Percentiles rank a stretch among this genome's conserved stretches.
phyloP scores from a whole-genome alignment of 2,113 vertebrate genomes.

The Megalops atlanticus region DNA sequence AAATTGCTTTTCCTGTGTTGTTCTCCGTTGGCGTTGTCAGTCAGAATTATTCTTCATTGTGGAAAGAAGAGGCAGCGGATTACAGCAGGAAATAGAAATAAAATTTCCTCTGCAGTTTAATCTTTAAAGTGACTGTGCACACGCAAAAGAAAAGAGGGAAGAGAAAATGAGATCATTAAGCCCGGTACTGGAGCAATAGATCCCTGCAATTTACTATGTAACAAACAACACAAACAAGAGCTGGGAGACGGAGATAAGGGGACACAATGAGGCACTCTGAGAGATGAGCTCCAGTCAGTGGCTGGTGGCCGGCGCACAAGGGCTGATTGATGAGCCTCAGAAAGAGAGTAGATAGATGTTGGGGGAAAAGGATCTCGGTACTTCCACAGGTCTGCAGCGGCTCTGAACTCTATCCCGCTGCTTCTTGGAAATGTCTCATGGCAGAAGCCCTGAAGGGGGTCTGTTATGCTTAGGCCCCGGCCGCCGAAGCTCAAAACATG shows the following conservation, averaged over 20 bases:
- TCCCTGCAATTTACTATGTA: slow-evolving; percentile 57
- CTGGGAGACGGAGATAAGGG: slow-evolving; percentile 65
- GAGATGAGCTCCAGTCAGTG: slow-evolving; percentile 55
- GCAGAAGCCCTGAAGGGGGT: background rate
- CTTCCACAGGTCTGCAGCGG: slow-evolving; percentile 16
- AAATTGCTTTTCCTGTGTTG: slow-evolving; percentile 44
- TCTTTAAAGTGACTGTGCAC: slow-evolving; percentile 59
- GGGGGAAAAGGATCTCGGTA: slow-evolving; percentile 26
- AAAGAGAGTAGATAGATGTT: slow-evolving; percentile 32
- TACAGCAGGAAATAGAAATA: slow-evolving; percentile 55
- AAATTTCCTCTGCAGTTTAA: slow-evolving; percentile 39
- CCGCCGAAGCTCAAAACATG: background rate
- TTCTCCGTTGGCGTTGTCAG: slow-evolving; percentile 47
- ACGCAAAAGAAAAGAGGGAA: slow-evolving; percentile 38
- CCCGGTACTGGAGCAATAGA: slow-evolving; percentile 56
- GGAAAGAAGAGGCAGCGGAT: slow-evolving; percentile 48
- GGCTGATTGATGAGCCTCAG: slow-evolving; percentile 31
- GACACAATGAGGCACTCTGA: slow-evolving; percentile 52
- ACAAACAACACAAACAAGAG: slow-evolving; percentile 62
- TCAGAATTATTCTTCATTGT: slow-evolving; percentile 56
- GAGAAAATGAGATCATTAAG: slow-evolving; percentile 69
- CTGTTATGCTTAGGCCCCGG: background rate
- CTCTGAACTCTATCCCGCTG: background rate
- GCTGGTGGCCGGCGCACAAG: slow-evolving; percentile 44
- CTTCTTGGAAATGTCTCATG: background rate